A percentile compares a stretch with the other conserved stretches of the same genome.
phyloP scores from a whole-genome alignment of 2,113 vertebrate species.

The Pleuronectes platessa region DNA sequence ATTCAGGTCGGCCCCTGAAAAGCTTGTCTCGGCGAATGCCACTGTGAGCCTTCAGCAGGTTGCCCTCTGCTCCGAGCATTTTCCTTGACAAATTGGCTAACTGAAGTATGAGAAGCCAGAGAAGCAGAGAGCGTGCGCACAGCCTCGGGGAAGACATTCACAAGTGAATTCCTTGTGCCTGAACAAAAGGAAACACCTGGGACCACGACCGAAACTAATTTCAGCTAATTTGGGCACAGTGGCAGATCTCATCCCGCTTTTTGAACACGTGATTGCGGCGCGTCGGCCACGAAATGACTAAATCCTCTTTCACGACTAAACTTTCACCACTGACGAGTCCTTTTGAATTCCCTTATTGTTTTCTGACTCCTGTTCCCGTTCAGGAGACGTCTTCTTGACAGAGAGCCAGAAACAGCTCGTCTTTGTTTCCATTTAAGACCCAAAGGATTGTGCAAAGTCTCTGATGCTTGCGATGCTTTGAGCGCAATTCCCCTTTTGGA shows the following conservation, averaged over 20 bases:
- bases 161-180: slow-evolving; percentile 35
- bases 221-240: slow-evolving; percentile 26
- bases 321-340: slow-evolving; percentile 21
- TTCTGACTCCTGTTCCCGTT: slow-evolving; percentile 40
- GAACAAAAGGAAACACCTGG: slow-evolving; percentile 58
- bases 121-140: slow-evolving; percentile 1
- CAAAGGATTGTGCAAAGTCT: slow-evolving; percentile 34
- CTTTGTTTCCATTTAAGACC: slow-evolving; percentile 61
- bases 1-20: slow-evolving; percentile 18
- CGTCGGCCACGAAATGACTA: slow-evolving; percentile 50
- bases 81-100: slow-evolving; percentile 35
- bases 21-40: background rate
- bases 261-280: slow-evolving; percentile 40
- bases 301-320: slow-evolving; percentile 26
- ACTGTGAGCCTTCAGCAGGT: slow-evolving; percentile 4
- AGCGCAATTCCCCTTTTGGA: slow-evolving; percentile 23
- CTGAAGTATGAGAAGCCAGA: slow-evolving; percentile 5
- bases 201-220: slow-evolving; percentile 55
- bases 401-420: slow-evolving; percentile 41
- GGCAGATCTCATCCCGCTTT: slow-evolving; percentile 41
- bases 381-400: slow-evolving; percentile 55
- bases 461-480: slow-evolving; percentile 41
- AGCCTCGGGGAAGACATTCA: slow-evolving; percentile 45
- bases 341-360: slow-evolving; percentile 10
- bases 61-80: slow-evolving; percentile 29